phyloP scores from a whole-genome alignment of 2,113 vertebrate species.

The Ornithorhynchus anatinus region DNA sequence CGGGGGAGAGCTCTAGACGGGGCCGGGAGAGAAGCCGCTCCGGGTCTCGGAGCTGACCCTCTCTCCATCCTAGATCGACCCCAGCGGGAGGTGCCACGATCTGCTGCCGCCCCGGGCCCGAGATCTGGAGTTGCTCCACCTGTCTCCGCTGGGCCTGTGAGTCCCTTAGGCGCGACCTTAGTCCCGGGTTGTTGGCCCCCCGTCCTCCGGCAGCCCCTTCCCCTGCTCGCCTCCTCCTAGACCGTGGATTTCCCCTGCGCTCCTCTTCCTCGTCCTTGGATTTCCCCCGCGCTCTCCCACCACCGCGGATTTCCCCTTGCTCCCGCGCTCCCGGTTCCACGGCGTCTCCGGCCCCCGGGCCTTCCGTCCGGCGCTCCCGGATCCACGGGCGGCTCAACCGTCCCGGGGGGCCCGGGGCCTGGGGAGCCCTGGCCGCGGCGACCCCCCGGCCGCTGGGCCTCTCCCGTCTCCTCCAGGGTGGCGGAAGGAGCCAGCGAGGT shows the following conservation, averaged over 20 bases:
- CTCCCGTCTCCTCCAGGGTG: constrained; percentile 51
- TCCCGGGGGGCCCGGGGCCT: background rate
- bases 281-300: background rate
- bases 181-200: no score
- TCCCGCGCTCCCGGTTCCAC: background rate
- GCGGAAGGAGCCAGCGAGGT: constrained; percentile 33
- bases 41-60: accelerated
- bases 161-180: background rate
- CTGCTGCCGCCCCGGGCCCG: constrained; percentile 60
- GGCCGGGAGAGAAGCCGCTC: no score
- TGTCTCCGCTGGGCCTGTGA: constrained; percentile 78
- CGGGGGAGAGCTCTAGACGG: no score
- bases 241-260: background rate
- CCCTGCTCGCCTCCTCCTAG: background rate
- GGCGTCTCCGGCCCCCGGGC: no score
- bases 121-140: constrained; percentile 63
- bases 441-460: background rate
- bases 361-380: no score
- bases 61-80: constrained; percentile 67
- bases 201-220: background rate
- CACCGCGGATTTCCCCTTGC: background rate
- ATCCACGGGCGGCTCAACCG: background rate
- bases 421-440: background rate
- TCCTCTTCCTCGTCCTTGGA: background rate
- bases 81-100: constrained; percentile 68